phyloP scores from a whole-genome alignment of 1,140 invertebrate species.

The Pomacea maculata region DNA sequence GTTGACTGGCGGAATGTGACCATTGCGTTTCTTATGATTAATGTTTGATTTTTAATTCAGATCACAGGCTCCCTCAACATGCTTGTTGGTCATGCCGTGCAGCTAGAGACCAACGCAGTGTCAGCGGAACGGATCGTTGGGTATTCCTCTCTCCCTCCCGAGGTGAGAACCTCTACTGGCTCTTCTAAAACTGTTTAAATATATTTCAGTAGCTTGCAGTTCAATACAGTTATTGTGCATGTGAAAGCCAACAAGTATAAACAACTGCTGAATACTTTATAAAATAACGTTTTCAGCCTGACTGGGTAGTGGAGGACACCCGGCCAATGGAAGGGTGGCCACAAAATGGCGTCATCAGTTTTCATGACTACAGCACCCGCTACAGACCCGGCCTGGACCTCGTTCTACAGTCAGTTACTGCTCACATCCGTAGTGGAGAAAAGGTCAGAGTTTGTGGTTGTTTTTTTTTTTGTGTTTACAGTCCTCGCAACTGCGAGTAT shows the following conservation, averaged over 20 bases:
- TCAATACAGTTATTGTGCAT: too few species aligned
- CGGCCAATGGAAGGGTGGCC: conserved; percentile 44
- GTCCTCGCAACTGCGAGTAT: too few species aligned
- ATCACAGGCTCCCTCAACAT: conserved; percentile 91
- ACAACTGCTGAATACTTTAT: too few species aligned
- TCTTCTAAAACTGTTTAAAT: too few species aligned
- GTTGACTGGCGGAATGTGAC: too few species aligned
- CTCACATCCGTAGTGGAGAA: conserved; percentile 61
- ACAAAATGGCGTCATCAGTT: conserved; percentile 74
- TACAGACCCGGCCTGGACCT: conserved; percentile 54
- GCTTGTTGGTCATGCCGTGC: conserved; percentile 91
- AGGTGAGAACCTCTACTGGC: too few species aligned
- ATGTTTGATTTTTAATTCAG: conserved; percentile 3
- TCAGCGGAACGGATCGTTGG: conserved; percentile 96
- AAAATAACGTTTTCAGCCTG: not conserved
- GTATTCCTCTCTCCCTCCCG: conserved; percentile 70
- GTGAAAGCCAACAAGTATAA: too few species aligned
- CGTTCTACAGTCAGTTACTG: conserved; percentile 50
- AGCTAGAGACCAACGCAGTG: conserved; percentile 97
- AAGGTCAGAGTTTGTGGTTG: conserved; percentile 51
- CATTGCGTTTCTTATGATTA: too few species aligned
- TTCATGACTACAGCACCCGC: conserved; percentile 72
- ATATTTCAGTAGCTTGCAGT: too few species aligned
- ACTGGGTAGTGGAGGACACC: conserved; percentile 12
- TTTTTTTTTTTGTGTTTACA: too few species aligned